Evolutionary conservation across 2,797 vertebrate genomes (phyloP).

Genomic region (Myotis vivesi): DNA sequence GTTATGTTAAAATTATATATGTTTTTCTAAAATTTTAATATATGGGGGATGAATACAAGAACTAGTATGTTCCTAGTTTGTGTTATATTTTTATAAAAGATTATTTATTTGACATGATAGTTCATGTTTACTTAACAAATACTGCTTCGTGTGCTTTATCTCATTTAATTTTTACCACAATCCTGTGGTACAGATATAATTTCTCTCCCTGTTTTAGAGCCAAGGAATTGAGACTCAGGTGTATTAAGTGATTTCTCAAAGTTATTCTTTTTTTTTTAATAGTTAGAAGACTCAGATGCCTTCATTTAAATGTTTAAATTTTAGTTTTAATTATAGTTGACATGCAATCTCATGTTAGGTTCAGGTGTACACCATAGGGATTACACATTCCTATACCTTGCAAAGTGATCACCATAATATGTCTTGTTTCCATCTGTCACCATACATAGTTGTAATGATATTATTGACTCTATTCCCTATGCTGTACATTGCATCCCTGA

Average conservation of each 20-base stretch:
- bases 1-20: not conserved
- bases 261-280: not conserved
- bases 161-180: not conserved
- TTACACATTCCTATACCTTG: not conserved
- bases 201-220: not conserved
- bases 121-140: slow-evolving; percentile 24
- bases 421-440: not conserved
- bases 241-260: not conserved
- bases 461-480: not conserved
- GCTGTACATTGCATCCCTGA: not conserved
- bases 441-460: not conserved
- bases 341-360: not conserved
- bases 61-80: not conserved
- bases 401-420: not conserved
- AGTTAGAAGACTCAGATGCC: not conserved
- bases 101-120: not conserved
- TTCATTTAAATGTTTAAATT: not conserved
- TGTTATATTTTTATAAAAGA: slow-evolving; percentile 21
- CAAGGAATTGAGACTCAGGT: not conserved
- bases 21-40: slow-evolving; percentile 23
- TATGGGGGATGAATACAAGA: not conserved
- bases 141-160: not conserved
- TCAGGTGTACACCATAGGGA: not conserved
- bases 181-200: not conserved
- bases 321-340: not conserved